These are phyloP conservation scores for Nesoenas mayeri DNA, from an alignment of 2,113 vertebrate genomes.

Conservation along the genomic window DNA sequence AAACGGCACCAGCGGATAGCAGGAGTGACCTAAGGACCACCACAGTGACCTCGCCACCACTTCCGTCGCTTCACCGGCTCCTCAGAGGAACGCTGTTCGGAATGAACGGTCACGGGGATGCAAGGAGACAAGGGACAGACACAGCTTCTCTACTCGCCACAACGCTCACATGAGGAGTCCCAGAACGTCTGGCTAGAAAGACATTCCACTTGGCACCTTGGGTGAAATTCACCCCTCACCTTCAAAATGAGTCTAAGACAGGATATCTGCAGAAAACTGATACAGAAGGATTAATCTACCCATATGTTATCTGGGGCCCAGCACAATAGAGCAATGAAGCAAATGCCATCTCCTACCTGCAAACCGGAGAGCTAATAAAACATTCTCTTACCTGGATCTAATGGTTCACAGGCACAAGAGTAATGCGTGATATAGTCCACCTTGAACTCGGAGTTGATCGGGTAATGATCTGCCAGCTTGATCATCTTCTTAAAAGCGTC, in stretches of 20 bases:
- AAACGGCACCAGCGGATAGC: fast-evolving
- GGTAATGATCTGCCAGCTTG: slow-evolving; percentile 90
- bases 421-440: slow-evolving; percentile 85
- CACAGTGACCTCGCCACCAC: neutral
- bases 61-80: neutral
- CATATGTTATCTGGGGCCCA: neutral
- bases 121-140: neutral
- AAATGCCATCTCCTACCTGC: neutral
- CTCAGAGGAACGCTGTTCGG: neutral
- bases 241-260: neutral
- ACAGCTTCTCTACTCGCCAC: neutral
- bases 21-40: neutral
- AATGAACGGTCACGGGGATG: neutral
- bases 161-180: neutral
- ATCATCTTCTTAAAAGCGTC: slow-evolving; percentile 99
- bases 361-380: neutral
- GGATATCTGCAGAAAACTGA: neutral
- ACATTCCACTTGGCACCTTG: fast-evolving
- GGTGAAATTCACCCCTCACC: neutral
- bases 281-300: neutral
- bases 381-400: slow-evolving; percentile 77
- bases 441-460: slow-evolving; percentile 87
- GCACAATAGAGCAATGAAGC: neutral
- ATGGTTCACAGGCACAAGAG: slow-evolving; percentile 88
- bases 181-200: neutral